phyloP scores from a whole-genome alignment of 2,888 invertebrate genomes.

The Autographa gamma region DNA sequence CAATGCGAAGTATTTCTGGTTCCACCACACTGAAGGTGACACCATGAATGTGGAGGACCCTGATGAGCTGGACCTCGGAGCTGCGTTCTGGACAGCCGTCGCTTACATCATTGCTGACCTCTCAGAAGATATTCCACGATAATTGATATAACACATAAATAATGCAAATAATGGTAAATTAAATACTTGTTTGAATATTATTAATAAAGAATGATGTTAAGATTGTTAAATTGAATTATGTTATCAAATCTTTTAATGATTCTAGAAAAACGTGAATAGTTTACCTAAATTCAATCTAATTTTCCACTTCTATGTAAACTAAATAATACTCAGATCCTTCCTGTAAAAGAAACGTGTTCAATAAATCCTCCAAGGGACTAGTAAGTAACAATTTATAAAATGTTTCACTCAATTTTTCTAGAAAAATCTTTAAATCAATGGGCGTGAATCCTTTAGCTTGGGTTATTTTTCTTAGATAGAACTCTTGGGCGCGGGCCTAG shows the following conservation, averaged over 20 bases:
- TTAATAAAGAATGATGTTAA: background rate
- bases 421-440: slow-evolving; percentile 63
- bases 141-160: slow-evolving; percentile 32
- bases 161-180: too few species aligned
- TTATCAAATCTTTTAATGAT: background rate
- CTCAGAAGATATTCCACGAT: slow-evolving; percentile 90
- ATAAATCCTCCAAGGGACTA: slow-evolving; percentile 30
- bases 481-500: slow-evolving; percentile 75
- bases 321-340: background rate
- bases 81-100: slow-evolving; percentile 94
- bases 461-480: slow-evolving; percentile 72
- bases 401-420: slow-evolving; percentile 50
- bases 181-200: background rate
- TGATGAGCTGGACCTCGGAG: slow-evolving; percentile 91
- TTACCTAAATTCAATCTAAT: too few species aligned
- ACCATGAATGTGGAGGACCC: slow-evolving; percentile 93
- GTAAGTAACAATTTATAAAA: slow-evolving; percentile 36
- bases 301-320: too few species aligned
- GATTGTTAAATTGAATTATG: background rate
- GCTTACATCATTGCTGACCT: slow-evolving; percentile 94
- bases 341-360: background rate
- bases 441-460: slow-evolving; percentile 69
- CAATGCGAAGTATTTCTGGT: slow-evolving; percentile 92
- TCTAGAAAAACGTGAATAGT: background rate
- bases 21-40: slow-evolving; percentile 94